Conservation (phyloP, 2,113 vertebrate species). For the Isichthys henryi region DNA sequence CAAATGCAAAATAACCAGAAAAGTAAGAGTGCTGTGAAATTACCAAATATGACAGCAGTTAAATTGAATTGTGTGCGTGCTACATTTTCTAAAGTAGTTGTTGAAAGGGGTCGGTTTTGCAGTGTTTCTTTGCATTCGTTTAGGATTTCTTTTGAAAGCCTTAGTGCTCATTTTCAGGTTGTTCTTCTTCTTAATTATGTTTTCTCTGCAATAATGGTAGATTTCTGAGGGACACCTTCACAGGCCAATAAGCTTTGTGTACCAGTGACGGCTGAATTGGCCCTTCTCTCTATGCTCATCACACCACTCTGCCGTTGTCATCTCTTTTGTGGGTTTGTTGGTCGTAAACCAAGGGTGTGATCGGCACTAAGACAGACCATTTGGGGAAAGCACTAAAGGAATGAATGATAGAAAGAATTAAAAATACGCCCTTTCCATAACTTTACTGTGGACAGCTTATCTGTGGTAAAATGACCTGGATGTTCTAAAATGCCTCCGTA, state of each 20-base stretch:
- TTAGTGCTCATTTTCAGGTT: not conserved
- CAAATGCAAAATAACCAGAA: not conserved
- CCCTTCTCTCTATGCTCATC: not conserved
- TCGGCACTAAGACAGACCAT: not conserved
- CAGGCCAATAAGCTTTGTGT: not conserved
- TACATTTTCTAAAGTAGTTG: not conserved
- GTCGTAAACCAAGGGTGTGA: not conserved
- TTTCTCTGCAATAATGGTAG: not conserved
- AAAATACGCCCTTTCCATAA: not conserved
- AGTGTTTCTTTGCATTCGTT: not conserved
- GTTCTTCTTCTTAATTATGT: not conserved
- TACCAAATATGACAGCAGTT: not conserved
- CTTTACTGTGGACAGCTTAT: not conserved
- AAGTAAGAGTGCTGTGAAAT: not conserved
- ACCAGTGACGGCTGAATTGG: not conserved
- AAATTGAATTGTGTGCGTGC: not conserved
- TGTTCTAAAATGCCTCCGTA: not conserved
- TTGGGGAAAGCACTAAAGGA: not conserved
- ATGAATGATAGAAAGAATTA: not conserved
- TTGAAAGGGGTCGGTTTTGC: not conserved
- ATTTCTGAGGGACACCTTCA: not conserved
- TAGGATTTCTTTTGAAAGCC: not conserved
- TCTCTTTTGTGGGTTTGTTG: not conserved
- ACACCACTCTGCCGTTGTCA: not conserved
- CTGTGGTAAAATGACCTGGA: not conserved